Evolutionary conservation across 2,888 invertebrate species (phyloP), one percentile per base, ranked within the genome.

Genomic region (Pemphredon lugubris): DNA sequence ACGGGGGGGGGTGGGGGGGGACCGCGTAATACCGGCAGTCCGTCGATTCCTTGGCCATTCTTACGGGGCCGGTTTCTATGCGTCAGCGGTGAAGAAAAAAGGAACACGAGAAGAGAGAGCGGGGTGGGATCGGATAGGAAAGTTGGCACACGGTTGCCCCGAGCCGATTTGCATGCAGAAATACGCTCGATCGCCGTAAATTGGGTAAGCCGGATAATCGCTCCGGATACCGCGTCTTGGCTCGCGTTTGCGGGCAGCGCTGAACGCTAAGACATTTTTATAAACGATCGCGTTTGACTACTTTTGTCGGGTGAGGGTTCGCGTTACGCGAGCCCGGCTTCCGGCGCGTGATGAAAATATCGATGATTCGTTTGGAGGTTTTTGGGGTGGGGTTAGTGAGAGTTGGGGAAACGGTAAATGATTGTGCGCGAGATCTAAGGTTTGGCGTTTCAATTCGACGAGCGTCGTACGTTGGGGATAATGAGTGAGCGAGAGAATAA

Each of bases 121-220:
- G n/a, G 14, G 32, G 26, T 23, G 44, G 57, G 55, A 54, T 9
- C n/a, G 40, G 34, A 23, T 20, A 40, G 39, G 34, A 42, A 64
- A 74, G 65, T 63, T 68, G 68, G 65, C 65, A 65, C 57, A 7
- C n/a, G 55, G 48, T 48, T 48, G 68, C 55, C 37, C 0, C 37
- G 47, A 30, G 23, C n/a, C 64, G 55, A 68, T 68, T 60, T 67
- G 55, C 73, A 69, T 68, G 58, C 55, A 53, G 48, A 60, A 60
- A 32, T 51, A 37, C 47, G 26, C 50, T 11, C 61, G 55, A 57
- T 57, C 61, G 53, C 48, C 26, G 61, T 48, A 59, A 66, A 65
- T 69, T 59, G 44, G 40, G 6, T 58, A 48, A 72, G 45, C 54
- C 59, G 57, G 68, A 57, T 68, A 65, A 77, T 77, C 65, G 42